These are phyloP conservation scores for Anthrax anthrax DNA, from an alignment of 2,888 invertebrate genomes.

Conservation along the genomic window DNA sequence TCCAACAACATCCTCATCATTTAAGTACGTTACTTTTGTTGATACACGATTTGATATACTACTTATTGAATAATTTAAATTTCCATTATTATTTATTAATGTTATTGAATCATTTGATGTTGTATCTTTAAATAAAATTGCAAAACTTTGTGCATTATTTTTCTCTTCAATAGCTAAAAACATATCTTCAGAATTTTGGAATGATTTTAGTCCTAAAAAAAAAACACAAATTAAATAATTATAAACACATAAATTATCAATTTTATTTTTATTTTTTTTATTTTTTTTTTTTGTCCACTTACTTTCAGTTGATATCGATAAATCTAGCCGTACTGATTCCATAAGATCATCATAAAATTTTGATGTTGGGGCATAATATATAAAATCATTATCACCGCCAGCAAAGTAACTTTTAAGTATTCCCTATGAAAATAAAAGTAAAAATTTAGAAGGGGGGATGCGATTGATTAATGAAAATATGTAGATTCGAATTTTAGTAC, in stretches of 20 bases:
- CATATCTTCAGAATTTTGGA: constrained; percentile 18
- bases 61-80: constrained; percentile 37
- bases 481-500: too few relatives aligned
- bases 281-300: background rate
- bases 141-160: constrained; percentile 22
- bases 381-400: constrained; percentile 18
- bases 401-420: constrained; percentile 18
- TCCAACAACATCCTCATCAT: constrained; percentile 23
- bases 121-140: constrained; percentile 18
- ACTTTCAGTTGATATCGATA: constrained; percentile 19
- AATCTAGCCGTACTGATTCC: constrained; percentile 19
- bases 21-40: constrained; percentile 28
- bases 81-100: constrained; percentile 16
- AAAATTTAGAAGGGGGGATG: too few relatives aligned
- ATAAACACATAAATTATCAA: background rate
- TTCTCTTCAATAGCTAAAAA: constrained; percentile 19
- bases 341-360: constrained; percentile 17
- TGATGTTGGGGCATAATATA: constrained; percentile 21
- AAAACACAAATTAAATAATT: background rate
- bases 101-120: constrained; percentile 10
- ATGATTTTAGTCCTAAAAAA: constrained; percentile 7
- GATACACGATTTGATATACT: constrained; percentile 28
- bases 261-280: background rate
- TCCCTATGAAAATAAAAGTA: constrained; percentile 15
- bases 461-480: too few relatives aligned